Evolutionary conservation across 2,888 invertebrate genomes (phyloP), one percentile per base, ranked within the genome.

Genomic region (Falcaria lacertinaria): DNA sequence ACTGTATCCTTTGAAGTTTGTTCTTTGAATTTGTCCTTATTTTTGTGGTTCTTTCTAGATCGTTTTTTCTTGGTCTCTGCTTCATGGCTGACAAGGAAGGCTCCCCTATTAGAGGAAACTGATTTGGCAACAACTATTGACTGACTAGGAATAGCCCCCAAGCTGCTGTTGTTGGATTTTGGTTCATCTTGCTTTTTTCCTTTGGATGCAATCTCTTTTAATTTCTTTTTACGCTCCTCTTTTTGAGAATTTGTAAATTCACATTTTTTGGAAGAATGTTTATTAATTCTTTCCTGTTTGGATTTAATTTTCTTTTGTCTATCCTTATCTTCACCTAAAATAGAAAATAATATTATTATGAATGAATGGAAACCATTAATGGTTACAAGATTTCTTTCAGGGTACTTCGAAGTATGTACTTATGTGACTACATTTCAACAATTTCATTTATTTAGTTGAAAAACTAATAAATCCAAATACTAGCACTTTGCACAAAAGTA

Each of bases 101-200:
- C 91, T 0, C 91, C 91, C 22, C 92, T 84, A 53, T 91, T 91
- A 22, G 81, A 80, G 15, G 73, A 55, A 0, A 91, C 90, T 5
- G 91, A 53, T 69, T 91, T 93, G 0, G 89, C 82, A 65, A 70
- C 74, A 36, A 60, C 54, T 34, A 67, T 53, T 44, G 53, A 41
- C 64, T 77, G 77, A 46, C 45, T 71, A 4, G 57, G 37, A 45
- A 60, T 69, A 22, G 63, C 64, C 48, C 51, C 42, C 41, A 43
- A 42, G 42, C 52, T 57, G 47, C 62, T 73, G 42, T 28, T 73
- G 42, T 28, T 41, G 45, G 47, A 34, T 47, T 57, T 44, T 44
- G 48, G 33, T 46, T 74, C 65, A 47, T 3, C 28, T 33, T 74
- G 69, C 28, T 65, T 74, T 45, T 71, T 68, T 19, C 67, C 66